Evolutionary conservation across 35 echinoderm and acorn worm species (phyloP).

Genomic region (Ophioderma brevispina): DNA sequence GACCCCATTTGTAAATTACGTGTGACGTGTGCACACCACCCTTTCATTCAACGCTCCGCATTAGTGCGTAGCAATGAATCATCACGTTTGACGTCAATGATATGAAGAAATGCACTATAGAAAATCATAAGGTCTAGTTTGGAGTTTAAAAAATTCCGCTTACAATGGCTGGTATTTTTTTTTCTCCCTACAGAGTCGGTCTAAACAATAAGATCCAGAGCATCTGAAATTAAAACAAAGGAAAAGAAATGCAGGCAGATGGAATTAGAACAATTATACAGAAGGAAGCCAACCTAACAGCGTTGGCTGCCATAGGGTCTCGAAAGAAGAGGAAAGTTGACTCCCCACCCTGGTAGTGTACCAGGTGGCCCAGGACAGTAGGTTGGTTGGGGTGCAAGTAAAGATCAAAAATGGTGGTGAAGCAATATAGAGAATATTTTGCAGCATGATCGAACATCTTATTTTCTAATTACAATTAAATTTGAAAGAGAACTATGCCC

Average conservation of each 20-base stretch:
- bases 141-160: not conserved
- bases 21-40: too few relatives aligned
- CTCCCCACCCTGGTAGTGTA: conserved; percentile 49
- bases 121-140: too few relatives aligned
- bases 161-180: not conserved
- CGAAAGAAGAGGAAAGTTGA: conserved; percentile 90
- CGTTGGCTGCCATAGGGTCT: conserved; percentile 88
- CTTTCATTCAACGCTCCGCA: too few relatives aligned
- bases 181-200: conserved; percentile 78
- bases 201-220: conserved; percentile 97
- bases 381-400: too few relatives aligned
- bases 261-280: conserved; percentile 91
- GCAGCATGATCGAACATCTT: not conserved
- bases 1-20: too few relatives aligned
- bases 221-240: conserved; percentile 90
- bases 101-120: too few relatives aligned
- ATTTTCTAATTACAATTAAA: not conserved
- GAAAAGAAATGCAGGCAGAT: conserved; percentile 96
- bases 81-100: too few relatives aligned
- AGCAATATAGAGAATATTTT: not conserved
- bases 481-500: too few relatives aligned
- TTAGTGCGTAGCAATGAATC: too few relatives aligned
- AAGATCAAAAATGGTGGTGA: too few relatives aligned
- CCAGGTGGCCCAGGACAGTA: not conserved
- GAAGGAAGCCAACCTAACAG: conserved; percentile 87